Percentiles rank a stretch among this genome's conserved stretches.
Evolutionary conservation across 2,113 vertebrate species (phyloP).

Genomic region (Tamias sibiricus): DNA sequence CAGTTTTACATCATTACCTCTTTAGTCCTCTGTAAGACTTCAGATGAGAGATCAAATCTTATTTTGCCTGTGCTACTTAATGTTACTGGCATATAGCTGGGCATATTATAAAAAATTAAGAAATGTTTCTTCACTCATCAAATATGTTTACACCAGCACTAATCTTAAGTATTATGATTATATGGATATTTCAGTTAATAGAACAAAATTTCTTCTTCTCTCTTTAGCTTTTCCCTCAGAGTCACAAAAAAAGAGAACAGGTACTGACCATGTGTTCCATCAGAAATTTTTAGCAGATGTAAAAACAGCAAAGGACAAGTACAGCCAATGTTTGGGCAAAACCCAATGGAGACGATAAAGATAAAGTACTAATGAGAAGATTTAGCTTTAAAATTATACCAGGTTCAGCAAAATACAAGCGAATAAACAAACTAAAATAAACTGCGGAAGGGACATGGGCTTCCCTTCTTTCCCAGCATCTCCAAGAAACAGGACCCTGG

Average conservation of each 20-base stretch:
- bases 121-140: neutral
- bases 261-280: neutral
- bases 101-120: neutral
- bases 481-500: neutral
- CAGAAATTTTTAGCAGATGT: neutral
- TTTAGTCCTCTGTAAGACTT: neutral
- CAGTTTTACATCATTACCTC: neutral
- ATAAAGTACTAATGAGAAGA: neutral
- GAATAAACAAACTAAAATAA: no score
- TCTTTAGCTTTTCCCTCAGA: neutral
- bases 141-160: neutral
- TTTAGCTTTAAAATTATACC: neutral
- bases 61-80: neutral
- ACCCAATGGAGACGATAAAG: neutral
- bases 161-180: neutral
- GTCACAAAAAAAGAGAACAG: neutral
- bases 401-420: neutral
- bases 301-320: neutral
- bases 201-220: neutral
- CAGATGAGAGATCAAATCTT: neutral
- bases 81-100: neutral
- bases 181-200: neutral
- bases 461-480: neutral
- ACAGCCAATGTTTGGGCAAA: neutral
- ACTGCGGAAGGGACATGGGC: accelerated